These are phyloP conservation scores for Synodontis membranacea DNA, from an alignment of 2,113 vertebrate species.

Conservation along the genomic window DNA sequence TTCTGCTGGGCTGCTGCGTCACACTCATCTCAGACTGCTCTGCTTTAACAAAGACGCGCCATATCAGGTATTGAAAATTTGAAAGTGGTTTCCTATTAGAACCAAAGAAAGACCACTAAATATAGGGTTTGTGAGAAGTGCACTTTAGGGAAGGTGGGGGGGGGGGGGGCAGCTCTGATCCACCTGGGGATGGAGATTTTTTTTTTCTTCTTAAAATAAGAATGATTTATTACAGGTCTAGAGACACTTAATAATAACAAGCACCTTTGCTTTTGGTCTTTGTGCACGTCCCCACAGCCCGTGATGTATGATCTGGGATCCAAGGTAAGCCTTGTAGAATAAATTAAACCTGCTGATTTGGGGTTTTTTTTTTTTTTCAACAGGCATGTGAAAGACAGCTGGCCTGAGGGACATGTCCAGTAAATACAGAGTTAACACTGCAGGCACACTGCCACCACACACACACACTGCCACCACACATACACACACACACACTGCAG, in stretches of 20 bases:
- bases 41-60: neutral
- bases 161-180: neutral
- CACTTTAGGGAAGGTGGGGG: no score
- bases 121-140: neutral
- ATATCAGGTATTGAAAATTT: neutral
- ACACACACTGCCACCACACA: conserved; percentile 21
- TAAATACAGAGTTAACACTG: conserved; percentile 31
- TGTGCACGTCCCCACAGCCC: neutral
- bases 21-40: neutral
- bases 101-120: neutral
- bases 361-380: no score
- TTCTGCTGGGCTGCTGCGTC: conserved; percentile 18
- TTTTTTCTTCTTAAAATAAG: neutral
- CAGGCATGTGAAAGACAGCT: neutral
- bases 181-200: neutral
- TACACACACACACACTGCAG: conserved; percentile 9
- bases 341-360: neutral
- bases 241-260: neutral
- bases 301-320: no score
- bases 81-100: neutral
- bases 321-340: neutral
- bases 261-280: neutral
- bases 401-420: conserved; percentile 9
- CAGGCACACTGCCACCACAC: neutral
- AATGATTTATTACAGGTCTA: neutral